Percentiles rank a stretch among this genome's conserved stretches.
Conservation (phyloP, 2,113 vertebrate genomes). For the Ochotona princeps region DNA sequence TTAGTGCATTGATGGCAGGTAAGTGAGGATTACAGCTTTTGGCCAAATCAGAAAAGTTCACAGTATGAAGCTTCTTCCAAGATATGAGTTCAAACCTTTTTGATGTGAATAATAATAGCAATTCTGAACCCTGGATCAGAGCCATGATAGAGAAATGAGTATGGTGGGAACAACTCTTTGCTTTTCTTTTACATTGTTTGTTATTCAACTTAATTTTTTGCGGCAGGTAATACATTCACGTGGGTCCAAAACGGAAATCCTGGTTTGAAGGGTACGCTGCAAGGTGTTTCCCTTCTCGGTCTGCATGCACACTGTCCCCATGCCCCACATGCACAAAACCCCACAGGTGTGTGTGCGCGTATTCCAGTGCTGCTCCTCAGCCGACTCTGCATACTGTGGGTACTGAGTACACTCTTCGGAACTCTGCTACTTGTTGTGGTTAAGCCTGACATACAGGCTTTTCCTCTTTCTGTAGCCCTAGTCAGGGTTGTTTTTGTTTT, state of each 20-base stretch:
- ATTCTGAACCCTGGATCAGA: slow-evolving; percentile 10
- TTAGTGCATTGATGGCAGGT: background rate
- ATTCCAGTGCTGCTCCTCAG: too few relatives aligned
- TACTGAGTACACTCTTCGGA: too few relatives aligned
- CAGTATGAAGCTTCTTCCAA: slow-evolving; percentile 31
- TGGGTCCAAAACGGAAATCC: slow-evolving; percentile 13
- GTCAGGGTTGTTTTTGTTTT: slow-evolving; percentile 1
- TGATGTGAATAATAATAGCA: background rate
- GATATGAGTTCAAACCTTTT: background rate
- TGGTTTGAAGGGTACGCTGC: background rate
- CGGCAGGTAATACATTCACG: background rate
- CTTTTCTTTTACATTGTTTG: background rate
- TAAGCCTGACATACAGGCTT: background rate
- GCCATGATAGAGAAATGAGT: background rate
- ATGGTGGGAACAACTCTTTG: background rate
- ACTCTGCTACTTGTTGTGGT: too few relatives aligned
- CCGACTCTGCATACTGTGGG: too few relatives aligned
- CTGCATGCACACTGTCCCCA: background rate
- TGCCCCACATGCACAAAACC: background rate
- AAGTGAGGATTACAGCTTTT: background rate
- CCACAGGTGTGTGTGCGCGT: too few relatives aligned
- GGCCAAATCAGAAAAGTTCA: background rate
- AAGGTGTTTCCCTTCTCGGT: background rate
- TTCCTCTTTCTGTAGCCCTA: slow-evolving; percentile 13
- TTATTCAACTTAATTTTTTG: background rate